Conservation (phyloP, 2,113 vertebrate species). For the Clarias batrachus region DNA sequence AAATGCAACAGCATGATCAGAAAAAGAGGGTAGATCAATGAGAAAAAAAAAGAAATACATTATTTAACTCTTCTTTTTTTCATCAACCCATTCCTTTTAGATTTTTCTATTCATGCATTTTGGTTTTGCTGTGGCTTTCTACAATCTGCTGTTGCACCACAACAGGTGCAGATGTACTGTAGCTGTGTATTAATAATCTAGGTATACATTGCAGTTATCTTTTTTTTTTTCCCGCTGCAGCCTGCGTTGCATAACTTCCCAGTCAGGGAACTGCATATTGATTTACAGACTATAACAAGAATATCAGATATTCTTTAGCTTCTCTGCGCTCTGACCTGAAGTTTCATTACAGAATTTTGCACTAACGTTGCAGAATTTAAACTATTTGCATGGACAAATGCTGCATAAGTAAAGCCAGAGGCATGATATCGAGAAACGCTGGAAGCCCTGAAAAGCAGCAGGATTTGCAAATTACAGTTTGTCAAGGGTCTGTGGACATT, state of each 20-base stretch:
- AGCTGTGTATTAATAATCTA: background rate
- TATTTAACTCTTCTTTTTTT: too few relatives aligned
- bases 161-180: background rate
- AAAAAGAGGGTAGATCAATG: background rate
- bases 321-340: background rate
- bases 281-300: constrained; percentile 42
- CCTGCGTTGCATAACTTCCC: background rate
- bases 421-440: background rate
- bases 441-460: background rate
- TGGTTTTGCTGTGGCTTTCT: too few relatives aligned
- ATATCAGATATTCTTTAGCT: background rate
- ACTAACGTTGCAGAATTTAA: background rate
- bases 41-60: background rate
- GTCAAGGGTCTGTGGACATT: background rate
- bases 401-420: background rate
- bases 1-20: background rate
- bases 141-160: background rate
- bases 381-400: background rate
- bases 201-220: background rate
- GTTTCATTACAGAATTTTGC: background rate
- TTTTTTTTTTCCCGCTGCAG: background rate
- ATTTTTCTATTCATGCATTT: too few relatives aligned
- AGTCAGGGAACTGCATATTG: constrained; percentile 17
- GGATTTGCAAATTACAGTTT: background rate
- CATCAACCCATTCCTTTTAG: too few relatives aligned